Evolutionary conservation across 2,797 vertebrate species (phyloP).

Genomic region (Gastrophryne carolinensis): DNA sequence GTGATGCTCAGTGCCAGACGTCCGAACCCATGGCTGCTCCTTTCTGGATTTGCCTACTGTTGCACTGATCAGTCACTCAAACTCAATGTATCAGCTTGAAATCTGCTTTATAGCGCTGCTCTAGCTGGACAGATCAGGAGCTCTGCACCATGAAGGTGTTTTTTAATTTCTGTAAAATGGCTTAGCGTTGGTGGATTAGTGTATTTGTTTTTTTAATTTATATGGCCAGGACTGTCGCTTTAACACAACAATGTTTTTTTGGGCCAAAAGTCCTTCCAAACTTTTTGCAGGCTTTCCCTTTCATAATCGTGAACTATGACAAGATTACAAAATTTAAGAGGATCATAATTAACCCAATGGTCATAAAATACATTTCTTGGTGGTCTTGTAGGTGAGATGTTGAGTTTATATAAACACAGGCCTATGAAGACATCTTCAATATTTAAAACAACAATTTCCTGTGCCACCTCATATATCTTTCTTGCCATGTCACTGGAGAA

Average conservation of each 20-base stretch:
- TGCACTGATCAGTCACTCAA: too few species aligned
- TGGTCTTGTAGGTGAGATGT: background rate
- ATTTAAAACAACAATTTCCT: constrained; percentile 52
- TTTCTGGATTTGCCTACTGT: too few species aligned
- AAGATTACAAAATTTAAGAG: constrained; percentile 58
- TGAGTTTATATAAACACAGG: constrained; percentile 67
- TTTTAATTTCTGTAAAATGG: too few species aligned
- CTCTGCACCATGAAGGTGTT: too few species aligned
- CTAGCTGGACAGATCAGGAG: too few species aligned
- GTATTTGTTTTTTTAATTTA: too few species aligned
- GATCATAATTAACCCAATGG: constrained; percentile 45
- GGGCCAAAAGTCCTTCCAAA: constrained; percentile 66
- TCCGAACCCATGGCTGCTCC: too few species aligned
- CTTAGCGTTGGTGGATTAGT: too few species aligned
- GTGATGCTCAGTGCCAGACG: too few species aligned
- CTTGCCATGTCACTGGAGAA: constrained; percentile 70
- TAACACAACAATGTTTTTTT: background rate
- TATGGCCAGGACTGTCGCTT: too few species aligned
- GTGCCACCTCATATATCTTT: constrained; percentile 60
- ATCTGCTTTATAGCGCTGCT: too few species aligned
- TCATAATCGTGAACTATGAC: constrained; percentile 68
- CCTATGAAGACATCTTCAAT: constrained; percentile 71
- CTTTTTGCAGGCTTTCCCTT: constrained; percentile 53
- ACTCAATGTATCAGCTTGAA: too few species aligned
- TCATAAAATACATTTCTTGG: constrained; percentile 56